phyloP scores from a whole-genome alignment of 1,140 invertebrate genomes.

The Tetramorium parvispinum region DNA sequence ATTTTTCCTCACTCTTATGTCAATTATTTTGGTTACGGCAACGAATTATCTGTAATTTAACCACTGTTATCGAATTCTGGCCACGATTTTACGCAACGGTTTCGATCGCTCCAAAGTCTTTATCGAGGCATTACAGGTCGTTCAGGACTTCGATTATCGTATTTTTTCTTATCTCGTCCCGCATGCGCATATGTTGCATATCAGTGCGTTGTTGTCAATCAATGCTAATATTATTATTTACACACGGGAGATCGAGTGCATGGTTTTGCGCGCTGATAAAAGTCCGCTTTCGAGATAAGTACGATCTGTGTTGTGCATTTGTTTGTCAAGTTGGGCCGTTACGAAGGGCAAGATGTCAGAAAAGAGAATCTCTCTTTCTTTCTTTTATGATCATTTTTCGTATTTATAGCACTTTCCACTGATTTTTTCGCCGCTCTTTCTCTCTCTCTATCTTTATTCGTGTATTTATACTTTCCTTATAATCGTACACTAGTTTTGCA shows the following conservation, averaged over 20 bases:
- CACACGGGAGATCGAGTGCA: slow-evolving; percentile 21
- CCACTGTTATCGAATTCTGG: neutral
- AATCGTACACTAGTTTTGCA: slow-evolving; percentile 47
- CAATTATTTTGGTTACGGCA: neutral
- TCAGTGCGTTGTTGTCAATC: neutral
- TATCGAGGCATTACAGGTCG: neutral
- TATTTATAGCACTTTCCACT: slow-evolving; percentile 16
- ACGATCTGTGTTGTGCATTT: neutral
- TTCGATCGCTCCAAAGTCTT: neutral
- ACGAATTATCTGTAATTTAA: neutral
- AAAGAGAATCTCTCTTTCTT: neutral
- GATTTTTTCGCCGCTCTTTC: neutral
- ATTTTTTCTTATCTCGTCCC: neutral
- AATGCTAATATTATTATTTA: slow-evolving; percentile 36
- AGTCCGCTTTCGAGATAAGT: slow-evolving; percentile 37
- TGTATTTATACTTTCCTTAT: slow-evolving; percentile 15
- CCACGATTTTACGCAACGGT: neutral
- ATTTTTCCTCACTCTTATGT: neutral
- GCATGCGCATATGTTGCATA: neutral
- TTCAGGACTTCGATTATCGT: neutral
- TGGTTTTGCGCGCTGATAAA: neutral
- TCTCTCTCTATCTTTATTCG: no score
- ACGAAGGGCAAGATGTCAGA: neutral
- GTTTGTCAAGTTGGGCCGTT: neutral
- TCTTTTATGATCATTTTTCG: neutral